Percentiles rank a stretch among this genome's conserved stretches.
phyloP scores from a whole-genome alignment of 1,140 invertebrate genomes.

The Temnothorax nylanderi region DNA sequence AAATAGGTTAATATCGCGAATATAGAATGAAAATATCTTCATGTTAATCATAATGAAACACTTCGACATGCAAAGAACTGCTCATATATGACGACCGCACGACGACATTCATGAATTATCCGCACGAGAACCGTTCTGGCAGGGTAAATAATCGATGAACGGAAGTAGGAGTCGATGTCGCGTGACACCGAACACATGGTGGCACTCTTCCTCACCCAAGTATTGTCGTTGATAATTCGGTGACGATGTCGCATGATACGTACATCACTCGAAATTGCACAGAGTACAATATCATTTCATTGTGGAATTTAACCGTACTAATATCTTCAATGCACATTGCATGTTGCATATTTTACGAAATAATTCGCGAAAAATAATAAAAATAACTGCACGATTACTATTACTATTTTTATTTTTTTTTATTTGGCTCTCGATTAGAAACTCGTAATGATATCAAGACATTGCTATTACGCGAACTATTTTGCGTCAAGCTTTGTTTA shows the following conservation, averaged over 20 bases:
- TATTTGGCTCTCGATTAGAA: background rate
- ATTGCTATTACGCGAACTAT: background rate
- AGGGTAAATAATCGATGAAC: constrained; percentile 76
- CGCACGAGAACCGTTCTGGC: constrained; percentile 26
- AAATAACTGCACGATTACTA: background rate
- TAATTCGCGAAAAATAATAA: constrained; percentile 17
- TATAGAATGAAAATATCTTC: constrained; percentile 34
- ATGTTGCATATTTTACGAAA: background rate
- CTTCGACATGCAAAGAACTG: constrained; percentile 8
- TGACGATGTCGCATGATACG: constrained; percentile 18
- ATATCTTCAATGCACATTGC: constrained; percentile 8
- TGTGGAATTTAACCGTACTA: constrained; percentile 34
- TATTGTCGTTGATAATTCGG: constrained; percentile 57
- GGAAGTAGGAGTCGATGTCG: constrained; percentile 70
- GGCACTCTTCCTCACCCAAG: constrained; percentile 52
- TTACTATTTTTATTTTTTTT: background rate
- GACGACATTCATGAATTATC: constrained; percentile 53
- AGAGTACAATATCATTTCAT: background rate
- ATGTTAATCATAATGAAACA: constrained; percentile 27
- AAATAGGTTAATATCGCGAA: constrained; percentile 58
- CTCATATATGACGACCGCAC: constrained; percentile 43
- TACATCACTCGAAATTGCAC: constrained; percentile 26
- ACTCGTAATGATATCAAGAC: background rate
- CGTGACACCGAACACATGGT: constrained; percentile 47
- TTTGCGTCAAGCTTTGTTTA: constrained; percentile 65